phyloP scores from a whole-genome alignment of 2,888 invertebrate species.

The Harpalus rufipes region DNA sequence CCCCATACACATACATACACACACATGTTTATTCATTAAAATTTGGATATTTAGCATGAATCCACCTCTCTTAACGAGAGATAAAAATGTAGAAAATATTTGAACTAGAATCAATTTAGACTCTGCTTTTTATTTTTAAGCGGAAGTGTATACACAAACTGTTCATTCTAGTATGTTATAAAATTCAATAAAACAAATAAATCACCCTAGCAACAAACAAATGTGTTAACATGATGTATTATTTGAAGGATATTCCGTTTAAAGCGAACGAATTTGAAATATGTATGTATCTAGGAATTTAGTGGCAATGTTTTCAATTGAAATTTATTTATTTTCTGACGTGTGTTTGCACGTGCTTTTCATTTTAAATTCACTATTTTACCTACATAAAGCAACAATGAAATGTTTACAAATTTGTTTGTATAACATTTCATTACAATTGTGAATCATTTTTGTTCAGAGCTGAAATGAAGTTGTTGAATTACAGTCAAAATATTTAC shows the following conservation, averaged over 20 bases:
- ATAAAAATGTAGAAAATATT: too few species aligned
- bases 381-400: not conserved
- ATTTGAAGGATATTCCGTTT: not conserved
- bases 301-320: not conserved
- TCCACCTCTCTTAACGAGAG: too few species aligned
- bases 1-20: too few species aligned
- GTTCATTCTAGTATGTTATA: too few species aligned
- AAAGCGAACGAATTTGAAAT: not conserved
- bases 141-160: too few species aligned
- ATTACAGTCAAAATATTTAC: conserved; percentile 1
- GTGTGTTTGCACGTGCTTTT: not conserved
- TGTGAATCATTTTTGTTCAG: not conserved
- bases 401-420: conserved; percentile 2
- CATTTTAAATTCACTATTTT: not conserved
- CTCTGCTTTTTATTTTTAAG: too few species aligned
- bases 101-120: too few species aligned
- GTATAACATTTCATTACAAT: not conserved
- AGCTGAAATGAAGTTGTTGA: not conserved
- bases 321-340: conserved; percentile 7
- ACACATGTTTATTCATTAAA: too few species aligned
- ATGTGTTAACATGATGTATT: not conserved
- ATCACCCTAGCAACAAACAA: not conserved
- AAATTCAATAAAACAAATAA: not conserved
- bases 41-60: too few species aligned
- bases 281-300: not conserved